These are phyloP conservation scores for Rhynchonycteris naso DNA, from an alignment of 2,797 vertebrate species.

Conservation along the genomic window DNA sequence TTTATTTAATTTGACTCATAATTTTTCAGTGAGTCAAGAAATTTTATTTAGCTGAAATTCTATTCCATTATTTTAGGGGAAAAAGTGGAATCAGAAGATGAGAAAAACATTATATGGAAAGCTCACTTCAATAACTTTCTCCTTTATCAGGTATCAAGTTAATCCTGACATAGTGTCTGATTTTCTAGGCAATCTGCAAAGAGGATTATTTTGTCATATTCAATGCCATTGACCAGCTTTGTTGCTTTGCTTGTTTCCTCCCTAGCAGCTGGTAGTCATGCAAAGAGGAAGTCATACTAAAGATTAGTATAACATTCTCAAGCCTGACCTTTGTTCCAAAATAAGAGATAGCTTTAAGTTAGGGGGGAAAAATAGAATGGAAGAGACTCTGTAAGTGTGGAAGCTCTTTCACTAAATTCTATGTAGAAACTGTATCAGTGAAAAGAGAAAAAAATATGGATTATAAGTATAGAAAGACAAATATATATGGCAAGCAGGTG, in stretches of 20 bases:
- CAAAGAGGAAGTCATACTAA: constrained; percentile 35
- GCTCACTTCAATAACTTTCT: constrained; percentile 65
- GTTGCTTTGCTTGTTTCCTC: constrained; percentile 56
- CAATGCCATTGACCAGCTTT: constrained; percentile 69
- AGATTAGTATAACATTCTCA: constrained; percentile 60
- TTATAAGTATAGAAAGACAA: neutral
- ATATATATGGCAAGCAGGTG: neutral
- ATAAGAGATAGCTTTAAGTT: constrained; percentile 12
- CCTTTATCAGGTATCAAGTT: constrained; percentile 62
- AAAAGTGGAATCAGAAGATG: constrained; percentile 59
- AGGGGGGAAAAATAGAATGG: neutral
- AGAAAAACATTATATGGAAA: constrained; percentile 63
- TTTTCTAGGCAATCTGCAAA: constrained; percentile 64
- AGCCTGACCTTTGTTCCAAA: constrained; percentile 63
- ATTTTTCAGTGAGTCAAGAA: constrained; percentile 38
- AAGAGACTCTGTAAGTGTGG: neutral
- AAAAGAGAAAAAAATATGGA: neutral
- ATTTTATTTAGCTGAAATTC: constrained; percentile 1
- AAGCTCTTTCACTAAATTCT: neutral
- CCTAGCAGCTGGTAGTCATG: constrained; percentile 18
- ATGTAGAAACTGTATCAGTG: neutral
- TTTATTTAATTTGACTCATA: constrained; percentile 1
- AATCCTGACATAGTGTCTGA: constrained; percentile 71
- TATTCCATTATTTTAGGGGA: constrained; percentile 21
- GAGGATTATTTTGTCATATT: constrained; percentile 71